Evolutionary conservation across 2,113 vertebrate species (phyloP).

Genomic region (Acinonyx jubatus): DNA sequence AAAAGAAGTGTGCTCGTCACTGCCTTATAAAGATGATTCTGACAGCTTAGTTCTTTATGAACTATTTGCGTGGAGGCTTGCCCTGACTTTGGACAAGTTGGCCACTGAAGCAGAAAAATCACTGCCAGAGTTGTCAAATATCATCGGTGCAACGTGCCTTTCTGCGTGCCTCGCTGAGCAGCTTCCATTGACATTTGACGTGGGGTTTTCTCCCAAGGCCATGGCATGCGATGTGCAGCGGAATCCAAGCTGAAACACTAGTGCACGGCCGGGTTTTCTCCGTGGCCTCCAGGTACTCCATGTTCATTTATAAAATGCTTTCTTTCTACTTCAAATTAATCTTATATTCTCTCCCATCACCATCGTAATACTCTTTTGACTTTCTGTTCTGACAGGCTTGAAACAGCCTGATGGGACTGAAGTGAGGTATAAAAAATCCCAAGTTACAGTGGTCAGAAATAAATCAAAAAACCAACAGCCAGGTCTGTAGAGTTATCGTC

Average conservation of each 20-base stretch:
- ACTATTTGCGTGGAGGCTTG: conserved; percentile 70
- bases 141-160: conserved; percentile 82
- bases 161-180: conserved; percentile 83
- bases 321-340: conserved; percentile 68
- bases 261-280: not conserved
- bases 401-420: conserved; percentile 68
- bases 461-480: conserved; percentile 4
- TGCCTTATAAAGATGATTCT: conserved; percentile 72
- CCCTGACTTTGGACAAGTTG: conserved; percentile 76
- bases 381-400: conserved; percentile 68
- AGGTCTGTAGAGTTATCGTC: not conserved
- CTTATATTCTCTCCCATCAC: conserved; percentile 62
- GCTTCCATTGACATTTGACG: conserved; percentile 81
- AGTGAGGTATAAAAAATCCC: conserved; percentile 29
- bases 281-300: conserved; percentile 65
- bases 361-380: conserved; percentile 49
- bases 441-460: conserved; percentile 54
- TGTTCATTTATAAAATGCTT: conserved; percentile 73
- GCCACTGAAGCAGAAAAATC: conserved; percentile 84
- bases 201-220: conserved; percentile 81
- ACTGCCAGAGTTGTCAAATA: conserved; percentile 84
- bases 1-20: not conserved
- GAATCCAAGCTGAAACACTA: conserved; percentile 67
- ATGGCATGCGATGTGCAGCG: conserved; percentile 49
- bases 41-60: conserved; percentile 77